A percentile compares a stretch with the other conserved stretches of the same genome.
Conservation (phyloP, 1,140 invertebrate genomes). For the Zaprionus tsacasi region DNA sequence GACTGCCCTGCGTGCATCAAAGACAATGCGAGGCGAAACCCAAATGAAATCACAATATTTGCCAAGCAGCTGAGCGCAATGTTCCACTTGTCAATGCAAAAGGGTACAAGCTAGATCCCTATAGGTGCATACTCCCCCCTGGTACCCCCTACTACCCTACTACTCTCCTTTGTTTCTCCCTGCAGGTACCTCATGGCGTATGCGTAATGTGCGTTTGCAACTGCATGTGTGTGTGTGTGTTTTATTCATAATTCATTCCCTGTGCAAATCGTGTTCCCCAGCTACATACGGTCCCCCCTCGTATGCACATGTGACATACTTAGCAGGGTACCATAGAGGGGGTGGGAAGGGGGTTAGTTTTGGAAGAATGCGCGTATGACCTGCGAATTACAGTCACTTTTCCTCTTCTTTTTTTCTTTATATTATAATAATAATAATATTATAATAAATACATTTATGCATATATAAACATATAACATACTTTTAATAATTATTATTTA, state of each 20-base stretch:
- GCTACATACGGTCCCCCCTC: not conserved
- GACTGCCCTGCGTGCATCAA: not conserved
- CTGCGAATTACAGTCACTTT: too few species aligned
- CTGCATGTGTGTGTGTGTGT: not conserved
- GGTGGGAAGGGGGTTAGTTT: too few species aligned
- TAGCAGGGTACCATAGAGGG: not conserved
- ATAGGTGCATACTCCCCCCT: too few species aligned
- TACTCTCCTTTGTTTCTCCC: not conserved
- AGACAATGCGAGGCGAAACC: conserved; percentile 7
- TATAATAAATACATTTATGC: not conserved
- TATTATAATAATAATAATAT: too few species aligned
- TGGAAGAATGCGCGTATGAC: too few species aligned
- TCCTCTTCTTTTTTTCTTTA: too few species aligned
- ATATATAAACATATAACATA: not conserved
- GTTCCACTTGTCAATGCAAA: conserved; percentile 22
- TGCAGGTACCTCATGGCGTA: conserved; percentile 25
- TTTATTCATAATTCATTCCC: conserved; percentile 10
- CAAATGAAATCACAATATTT: conserved; percentile 73
- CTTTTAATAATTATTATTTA: too few species aligned
- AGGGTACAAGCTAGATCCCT: not conserved
- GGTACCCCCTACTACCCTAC: not conserved
- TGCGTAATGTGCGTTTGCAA: conserved; percentile 22
- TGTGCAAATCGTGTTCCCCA: not conserved
- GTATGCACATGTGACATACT: not conserved
- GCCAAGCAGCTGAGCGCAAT: conserved; percentile 43